Evolutionary conservation across 2,797 vertebrate genomes (phyloP), one percentile per base, ranked within the genome.

Genomic region (Sebastolobus alascanus): DNA sequence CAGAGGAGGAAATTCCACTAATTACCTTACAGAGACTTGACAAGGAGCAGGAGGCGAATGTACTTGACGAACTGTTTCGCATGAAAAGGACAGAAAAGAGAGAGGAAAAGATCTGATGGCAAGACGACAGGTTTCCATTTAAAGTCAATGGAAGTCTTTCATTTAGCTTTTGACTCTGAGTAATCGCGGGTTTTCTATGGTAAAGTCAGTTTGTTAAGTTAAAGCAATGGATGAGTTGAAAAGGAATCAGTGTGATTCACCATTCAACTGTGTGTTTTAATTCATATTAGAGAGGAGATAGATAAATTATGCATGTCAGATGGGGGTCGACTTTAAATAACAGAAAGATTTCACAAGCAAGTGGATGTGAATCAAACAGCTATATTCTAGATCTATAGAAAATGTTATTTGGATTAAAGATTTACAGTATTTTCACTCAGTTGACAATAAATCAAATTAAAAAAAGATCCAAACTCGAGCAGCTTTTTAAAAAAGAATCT

Each of bases 1-100:
- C 86, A 93, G 89, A 89, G 87, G 92, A 95, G 94, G 94, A 94
- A 94, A 94, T 87, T 94, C 92, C 93, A 89, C 91, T 94, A 94
- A 94, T 94, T 92, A 92, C 88, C 87, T 90, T 81, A 82, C 87
- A 87, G 88, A 91, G 83, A 82, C 85, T 90, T 87, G 89, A 94
- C 88, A 88, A 87, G 87, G 86, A 93, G 92, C 91, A 93, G 92
- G 90, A 94, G 93, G 93, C 89, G 85, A 90, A 87, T 12, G 84
- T 4, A 88, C 86, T 92, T 58, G 77, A 90, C 77, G 79, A 35
- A 52, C 66, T 67, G 84, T 82, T 74, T 66, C 75, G 70, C 74
- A 68, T 89, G 86, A 91, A 91, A 89, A 85, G 74, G 84, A 86
- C 81, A 85, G 83, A 90, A 89, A 85, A 70, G 77, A 82, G 83